Percentiles rank a stretch among this genome's conserved stretches.
These are phyloP conservation scores for Ctenosaura bakeri DNA, from an alignment of 2,797 vertebrate genomes.

Conservation along the genomic window DNA sequence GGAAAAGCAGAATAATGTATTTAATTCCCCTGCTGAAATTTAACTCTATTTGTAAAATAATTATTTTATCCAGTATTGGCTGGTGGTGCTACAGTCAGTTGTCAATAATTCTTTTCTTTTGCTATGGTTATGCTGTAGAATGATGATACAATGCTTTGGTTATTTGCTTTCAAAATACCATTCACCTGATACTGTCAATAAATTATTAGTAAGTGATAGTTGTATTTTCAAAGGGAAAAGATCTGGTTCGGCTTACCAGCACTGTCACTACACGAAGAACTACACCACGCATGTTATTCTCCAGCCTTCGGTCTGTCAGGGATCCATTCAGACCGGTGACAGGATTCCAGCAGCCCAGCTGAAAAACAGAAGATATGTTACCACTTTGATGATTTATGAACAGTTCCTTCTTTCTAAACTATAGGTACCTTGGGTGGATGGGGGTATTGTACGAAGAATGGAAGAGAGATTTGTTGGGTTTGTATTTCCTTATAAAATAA, in stretches of 20 bases:
- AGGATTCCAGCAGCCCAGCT: conserved; percentile 98
- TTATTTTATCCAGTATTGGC: conserved; percentile 75
- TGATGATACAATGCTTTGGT: no score
- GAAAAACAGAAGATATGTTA: conserved; percentile 71
- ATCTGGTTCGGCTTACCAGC: conserved; percentile 85
- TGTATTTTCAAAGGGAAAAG: neutral
- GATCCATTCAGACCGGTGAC: conserved; percentile 95
- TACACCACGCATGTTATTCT: conserved; percentile 98
- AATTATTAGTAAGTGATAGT: no score
- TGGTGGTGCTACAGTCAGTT: conserved; percentile 54
- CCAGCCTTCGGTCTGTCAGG: conserved; percentile 94
- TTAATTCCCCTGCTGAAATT: conserved; percentile 75
- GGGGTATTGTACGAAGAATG: neutral
- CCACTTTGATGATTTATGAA: neutral
- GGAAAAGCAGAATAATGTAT: conserved; percentile 47
- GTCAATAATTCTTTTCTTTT: no score
- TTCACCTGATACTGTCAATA: no score
- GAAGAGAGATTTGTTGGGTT: rapidly evolving
- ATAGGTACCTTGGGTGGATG: neutral
- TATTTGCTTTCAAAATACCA: no score
- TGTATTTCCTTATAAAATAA: no score
- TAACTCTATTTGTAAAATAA: conserved; percentile 79
- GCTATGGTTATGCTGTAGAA: conserved; percentile 1
- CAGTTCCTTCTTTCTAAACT: conserved; percentile 8
- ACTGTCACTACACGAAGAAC: conserved; percentile 95